phyloP scores from a whole-genome alignment of 2,888 invertebrate genomes.

The Drosophila barbarae region DNA sequence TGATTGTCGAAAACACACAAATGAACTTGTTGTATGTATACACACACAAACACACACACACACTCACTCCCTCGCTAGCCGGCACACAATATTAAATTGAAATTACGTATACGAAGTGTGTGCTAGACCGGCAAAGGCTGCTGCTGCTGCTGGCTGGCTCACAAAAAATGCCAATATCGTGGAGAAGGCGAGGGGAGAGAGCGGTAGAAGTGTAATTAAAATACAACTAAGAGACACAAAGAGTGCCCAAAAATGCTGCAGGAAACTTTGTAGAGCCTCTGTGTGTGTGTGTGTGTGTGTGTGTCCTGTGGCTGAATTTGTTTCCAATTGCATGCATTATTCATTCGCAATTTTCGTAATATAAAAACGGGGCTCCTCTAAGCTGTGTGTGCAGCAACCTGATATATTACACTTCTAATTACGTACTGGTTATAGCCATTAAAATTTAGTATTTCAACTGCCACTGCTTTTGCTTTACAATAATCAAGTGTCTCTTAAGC shows the following conservation, averaged over 20 bases:
- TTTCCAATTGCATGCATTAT: conserved; percentile 3
- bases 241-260: conserved; percentile 14
- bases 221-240: conserved; percentile 17
- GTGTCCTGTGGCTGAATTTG: conserved; percentile 1
- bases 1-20: conserved; percentile 50
- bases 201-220: conserved; percentile 15
- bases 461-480: conserved; percentile 18
- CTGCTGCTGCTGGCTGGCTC: conserved; percentile 11
- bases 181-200: background rate
- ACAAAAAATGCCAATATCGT: conserved; percentile 28
- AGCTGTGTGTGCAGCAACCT: background rate
- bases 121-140: conserved; percentile 28
- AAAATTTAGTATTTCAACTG: conserved; percentile 5
- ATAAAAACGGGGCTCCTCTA: background rate
- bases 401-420: conserved; percentile 7
- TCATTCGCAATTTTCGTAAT: background rate
- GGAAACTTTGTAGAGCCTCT: conserved; percentile 1
- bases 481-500: conserved; percentile 15
- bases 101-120: conserved; percentile 62
- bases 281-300: background rate
- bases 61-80: background rate
- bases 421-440: background rate
- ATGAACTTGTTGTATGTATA: conserved; percentile 14
- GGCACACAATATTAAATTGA: conserved; percentile 63
- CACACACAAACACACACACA: background rate